phyloP scores from a whole-genome alignment of 2,113 vertebrate species.

The Dicaeum eximium region DNA sequence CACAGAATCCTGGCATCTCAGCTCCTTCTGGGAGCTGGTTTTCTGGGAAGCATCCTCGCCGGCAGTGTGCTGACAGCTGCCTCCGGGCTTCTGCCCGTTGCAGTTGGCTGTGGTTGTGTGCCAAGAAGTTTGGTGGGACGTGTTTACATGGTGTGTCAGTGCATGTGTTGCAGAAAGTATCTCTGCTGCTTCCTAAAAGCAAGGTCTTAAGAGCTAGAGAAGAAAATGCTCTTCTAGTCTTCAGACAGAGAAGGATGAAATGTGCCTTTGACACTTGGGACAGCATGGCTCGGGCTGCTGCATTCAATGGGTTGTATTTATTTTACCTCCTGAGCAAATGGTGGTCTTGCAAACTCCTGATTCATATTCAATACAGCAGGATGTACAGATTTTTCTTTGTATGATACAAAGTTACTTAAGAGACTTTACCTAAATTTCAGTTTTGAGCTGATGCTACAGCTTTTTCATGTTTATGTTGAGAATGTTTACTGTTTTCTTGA shows the following conservation, averaged over 20 bases:
- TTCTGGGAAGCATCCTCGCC: not conserved
- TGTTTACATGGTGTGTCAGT: fast-evolving
- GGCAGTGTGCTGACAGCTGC: not conserved
- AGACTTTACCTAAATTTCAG: not conserved
- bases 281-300: not conserved
- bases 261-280: not conserved
- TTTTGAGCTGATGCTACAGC: not conserved
- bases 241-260: not conserved
- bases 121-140: not conserved
- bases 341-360: not conserved
- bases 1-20: not conserved
- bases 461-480: not conserved
- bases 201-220: not conserved
- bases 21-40: not conserved
- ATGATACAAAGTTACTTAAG: not conserved
- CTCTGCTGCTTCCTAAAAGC: not conserved
- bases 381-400: not conserved
- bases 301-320: not conserved
- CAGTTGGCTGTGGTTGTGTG: not conserved
- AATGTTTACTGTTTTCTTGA: not conserved
- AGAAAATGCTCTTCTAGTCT: not conserved
- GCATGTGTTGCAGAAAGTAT: not conserved
- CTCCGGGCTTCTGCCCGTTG: not conserved
- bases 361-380: not conserved
- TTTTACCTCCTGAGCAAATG: not conserved